Evolutionary conservation across 2,113 vertebrate genomes (phyloP).

Genomic region (Morone chrysops): DNA sequence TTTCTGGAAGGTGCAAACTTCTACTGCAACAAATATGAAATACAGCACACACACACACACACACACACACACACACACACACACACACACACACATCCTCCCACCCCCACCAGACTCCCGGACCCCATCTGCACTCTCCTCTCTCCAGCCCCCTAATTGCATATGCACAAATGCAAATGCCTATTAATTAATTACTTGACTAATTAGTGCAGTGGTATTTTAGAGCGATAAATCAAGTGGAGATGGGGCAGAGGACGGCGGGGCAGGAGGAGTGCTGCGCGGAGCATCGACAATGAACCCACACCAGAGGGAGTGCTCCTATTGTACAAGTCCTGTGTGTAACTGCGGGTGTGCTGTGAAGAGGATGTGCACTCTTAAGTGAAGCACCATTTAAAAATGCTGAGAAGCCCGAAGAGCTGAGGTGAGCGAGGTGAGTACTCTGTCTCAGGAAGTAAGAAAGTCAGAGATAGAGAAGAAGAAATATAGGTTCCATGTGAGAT

Average conservation of each 20-base stretch:
- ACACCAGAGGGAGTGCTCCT: slow-evolving; percentile 64
- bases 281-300: slow-evolving; percentile 72
- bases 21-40: slow-evolving; percentile 55
- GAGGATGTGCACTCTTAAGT: slow-evolving; percentile 39
- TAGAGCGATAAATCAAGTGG: slow-evolving; percentile 98
- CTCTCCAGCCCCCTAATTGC: slow-evolving; percentile 97
- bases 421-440: slow-evolving; percentile 24
- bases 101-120: slow-evolving; percentile 66
- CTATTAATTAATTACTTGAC: slow-evolving; percentile 99
- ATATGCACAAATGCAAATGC: slow-evolving; percentile 99
- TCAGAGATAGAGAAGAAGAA: slow-evolving; percentile 13
- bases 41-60: slow-evolving; percentile 45
- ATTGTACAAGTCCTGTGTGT: slow-evolving; percentile 44
- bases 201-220: slow-evolving; percentile 99
- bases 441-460: slow-evolving; percentile 14
- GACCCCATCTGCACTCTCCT: slow-evolving; percentile 96
- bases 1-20: slow-evolving; percentile 69
- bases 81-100: slow-evolving; percentile 40
- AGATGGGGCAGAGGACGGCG: slow-evolving; percentile 92
- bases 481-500: slow-evolving; percentile 35
- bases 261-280: slow-evolving; percentile 80
- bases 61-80: slow-evolving; percentile 29
- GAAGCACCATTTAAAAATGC: slow-evolving; percentile 29
- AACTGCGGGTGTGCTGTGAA: slow-evolving; percentile 30
- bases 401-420: slow-evolving; percentile 24